Evolutionary conservation across 2,797 vertebrate genomes (phyloP).

Genomic region (Pachyuromys duprasi): DNA sequence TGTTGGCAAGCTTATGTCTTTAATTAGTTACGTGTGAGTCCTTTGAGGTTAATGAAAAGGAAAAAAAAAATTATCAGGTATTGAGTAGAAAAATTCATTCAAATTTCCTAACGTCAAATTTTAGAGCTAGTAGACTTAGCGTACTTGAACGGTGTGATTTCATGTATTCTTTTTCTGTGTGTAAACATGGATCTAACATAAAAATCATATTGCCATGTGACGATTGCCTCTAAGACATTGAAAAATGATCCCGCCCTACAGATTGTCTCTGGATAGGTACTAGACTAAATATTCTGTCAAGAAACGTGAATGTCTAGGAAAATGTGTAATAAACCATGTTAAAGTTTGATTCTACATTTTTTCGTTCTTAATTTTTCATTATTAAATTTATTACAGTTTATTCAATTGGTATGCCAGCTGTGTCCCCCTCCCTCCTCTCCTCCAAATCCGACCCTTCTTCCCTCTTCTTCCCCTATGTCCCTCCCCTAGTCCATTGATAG

Average conservation of each 20-base stretch:
- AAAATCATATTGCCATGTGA: background rate
- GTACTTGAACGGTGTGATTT: background rate
- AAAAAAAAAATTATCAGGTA: background rate
- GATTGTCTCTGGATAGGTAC: no score
- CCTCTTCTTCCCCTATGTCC: no score
- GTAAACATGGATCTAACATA: background rate
- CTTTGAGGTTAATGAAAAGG: background rate
- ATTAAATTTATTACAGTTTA: no score
- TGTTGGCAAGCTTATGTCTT: background rate
- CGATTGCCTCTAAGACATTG: background rate
- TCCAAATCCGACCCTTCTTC: no score
- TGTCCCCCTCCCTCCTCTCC: no score
- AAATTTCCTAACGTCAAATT: background rate
- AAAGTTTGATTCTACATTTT: background rate
- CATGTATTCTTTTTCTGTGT: background rate
- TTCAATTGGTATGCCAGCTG: no score
- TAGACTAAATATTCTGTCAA: background rate
- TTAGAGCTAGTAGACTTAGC: background rate
- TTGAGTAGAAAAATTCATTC: background rate
- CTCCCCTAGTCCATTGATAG: no score
- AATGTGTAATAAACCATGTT: background rate
- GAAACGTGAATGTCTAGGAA: background rate
- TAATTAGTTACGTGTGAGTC: background rate
- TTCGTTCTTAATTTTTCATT: no score
- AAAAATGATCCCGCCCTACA: background rate